Conservation (phyloP, 2,797 vertebrate genomes). For the Spinus olivaceus region DNA sequence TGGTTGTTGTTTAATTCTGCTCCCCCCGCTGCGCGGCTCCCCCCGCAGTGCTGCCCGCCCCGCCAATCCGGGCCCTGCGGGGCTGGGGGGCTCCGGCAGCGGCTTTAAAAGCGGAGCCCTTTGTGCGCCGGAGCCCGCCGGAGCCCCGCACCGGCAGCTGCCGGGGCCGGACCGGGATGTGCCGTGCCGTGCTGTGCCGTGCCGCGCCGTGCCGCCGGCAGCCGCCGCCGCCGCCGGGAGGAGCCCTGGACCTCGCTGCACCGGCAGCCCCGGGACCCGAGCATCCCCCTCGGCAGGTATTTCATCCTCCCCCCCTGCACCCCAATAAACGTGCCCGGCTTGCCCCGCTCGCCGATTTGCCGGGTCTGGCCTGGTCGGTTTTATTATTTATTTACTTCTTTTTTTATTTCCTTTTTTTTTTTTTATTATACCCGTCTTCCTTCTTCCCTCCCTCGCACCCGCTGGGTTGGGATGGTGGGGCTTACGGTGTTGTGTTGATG, state of each 20-base stretch:
- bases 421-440: neutral
- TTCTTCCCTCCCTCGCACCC: neutral
- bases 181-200: neutral
- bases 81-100: neutral
- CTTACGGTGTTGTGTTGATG: neutral
- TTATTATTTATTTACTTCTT: neutral
- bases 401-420: neutral
- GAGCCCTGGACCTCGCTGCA: neutral
- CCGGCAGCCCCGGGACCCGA: neutral
- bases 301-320: neutral
- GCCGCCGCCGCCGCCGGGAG: neutral
- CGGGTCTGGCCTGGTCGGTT: neutral
- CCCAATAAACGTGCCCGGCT: slow-evolving; percentile 15
- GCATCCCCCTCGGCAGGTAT: slow-evolving; percentile 4
- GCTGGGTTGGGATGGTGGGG: neutral
- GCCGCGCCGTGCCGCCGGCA: neutral
- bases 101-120: slow-evolving; percentile 29
- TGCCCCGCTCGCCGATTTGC: neutral
- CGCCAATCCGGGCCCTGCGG: slow-evolving; percentile 34
- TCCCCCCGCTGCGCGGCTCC: neutral
- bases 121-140: neutral
- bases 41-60: neutral
- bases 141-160: neutral
- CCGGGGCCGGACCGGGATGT: no score
- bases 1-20: neutral